These are phyloP conservation scores for Drosophila cracens DNA, from an alignment of 2,888 invertebrate genomes.

Conservation along the genomic window DNA sequence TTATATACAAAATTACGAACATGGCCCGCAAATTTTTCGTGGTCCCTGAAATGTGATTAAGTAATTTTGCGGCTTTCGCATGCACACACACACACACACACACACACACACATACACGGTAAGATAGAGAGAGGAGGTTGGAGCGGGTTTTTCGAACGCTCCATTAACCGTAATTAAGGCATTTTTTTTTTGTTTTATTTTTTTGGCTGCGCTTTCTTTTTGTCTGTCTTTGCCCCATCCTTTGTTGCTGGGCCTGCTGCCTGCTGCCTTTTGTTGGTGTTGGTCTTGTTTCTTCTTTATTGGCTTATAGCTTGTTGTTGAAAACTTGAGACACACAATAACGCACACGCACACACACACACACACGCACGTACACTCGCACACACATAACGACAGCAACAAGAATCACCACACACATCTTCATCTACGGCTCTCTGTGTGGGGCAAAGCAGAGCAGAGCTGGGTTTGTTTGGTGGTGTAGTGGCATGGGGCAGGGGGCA, in stretches of 20 bases:
- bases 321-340: slow-evolving; percentile 69
- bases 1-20: slow-evolving; percentile 82
- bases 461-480: background rate
- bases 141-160: slow-evolving; percentile 70
- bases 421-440: slow-evolving; percentile 40
- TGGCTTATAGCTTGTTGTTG: slow-evolving; percentile 78
- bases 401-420: slow-evolving; percentile 54
- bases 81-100: slow-evolving; percentile 31
- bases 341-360: slow-evolving; percentile 22
- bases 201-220: slow-evolving; percentile 75
- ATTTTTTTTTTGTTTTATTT: slow-evolving; percentile 69
- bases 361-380: slow-evolving; percentile 36
- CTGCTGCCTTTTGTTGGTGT: slow-evolving; percentile 43
- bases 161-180: slow-evolving; percentile 84
- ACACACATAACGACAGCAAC: slow-evolving; percentile 23
- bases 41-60: slow-evolving; percentile 82
- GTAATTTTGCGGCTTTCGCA: slow-evolving; percentile 79
- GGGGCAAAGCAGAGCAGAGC: slow-evolving; percentile 50
- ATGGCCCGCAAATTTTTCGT: slow-evolving; percentile 80
- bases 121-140: background rate
- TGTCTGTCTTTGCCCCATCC: slow-evolving; percentile 22
- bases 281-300: slow-evolving; percentile 69
- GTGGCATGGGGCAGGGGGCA: slow-evolving; percentile 22
- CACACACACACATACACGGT: slow-evolving; percentile 19
- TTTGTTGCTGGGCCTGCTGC: slow-evolving; percentile 27